A percentile compares a stretch with the other conserved stretches of the same genome.
phyloP scores from a whole-genome alignment of 2,797 vertebrate genomes.

The Rhodeus uyekii region DNA sequence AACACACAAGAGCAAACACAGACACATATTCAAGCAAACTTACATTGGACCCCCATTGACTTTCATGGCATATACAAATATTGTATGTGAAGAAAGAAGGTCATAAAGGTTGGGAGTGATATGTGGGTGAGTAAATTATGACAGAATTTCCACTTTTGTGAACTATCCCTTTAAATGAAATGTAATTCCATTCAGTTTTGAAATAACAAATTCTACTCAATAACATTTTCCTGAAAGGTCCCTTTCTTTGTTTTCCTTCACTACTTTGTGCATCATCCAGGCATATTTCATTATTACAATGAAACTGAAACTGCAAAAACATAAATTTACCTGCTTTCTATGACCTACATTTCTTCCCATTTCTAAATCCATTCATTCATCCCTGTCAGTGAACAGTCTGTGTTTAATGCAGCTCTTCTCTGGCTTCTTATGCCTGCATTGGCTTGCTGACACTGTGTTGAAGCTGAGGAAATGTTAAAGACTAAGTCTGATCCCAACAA shows the following conservation, averaged over 20 bases:
- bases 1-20: neutral
- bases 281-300: slow-evolving; percentile 63
- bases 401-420: slow-evolving; percentile 12
- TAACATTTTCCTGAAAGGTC: neutral
- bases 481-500: neutral
- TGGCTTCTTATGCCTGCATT: neutral
- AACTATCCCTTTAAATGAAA: neutral
- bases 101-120: neutral
- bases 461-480: neutral
- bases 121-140: neutral
- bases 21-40: neutral
- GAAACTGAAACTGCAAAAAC: slow-evolving; percentile 54
- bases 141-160: neutral
- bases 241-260: slow-evolving; percentile 32
- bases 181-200: neutral
- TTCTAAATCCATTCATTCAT: slow-evolving; percentile 11
- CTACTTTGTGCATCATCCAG: slow-evolving; percentile 58
- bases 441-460: neutral
- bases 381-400: neutral
- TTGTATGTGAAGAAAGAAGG: neutral
- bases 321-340: slow-evolving; percentile 21
- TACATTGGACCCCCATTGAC: neutral
- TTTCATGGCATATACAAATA: neutral
- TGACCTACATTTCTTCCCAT: neutral
- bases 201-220: neutral